Base-by-base conservation (phyloP, 2,113 vertebrate species). In the Trematomus loennbergii region DNA sequence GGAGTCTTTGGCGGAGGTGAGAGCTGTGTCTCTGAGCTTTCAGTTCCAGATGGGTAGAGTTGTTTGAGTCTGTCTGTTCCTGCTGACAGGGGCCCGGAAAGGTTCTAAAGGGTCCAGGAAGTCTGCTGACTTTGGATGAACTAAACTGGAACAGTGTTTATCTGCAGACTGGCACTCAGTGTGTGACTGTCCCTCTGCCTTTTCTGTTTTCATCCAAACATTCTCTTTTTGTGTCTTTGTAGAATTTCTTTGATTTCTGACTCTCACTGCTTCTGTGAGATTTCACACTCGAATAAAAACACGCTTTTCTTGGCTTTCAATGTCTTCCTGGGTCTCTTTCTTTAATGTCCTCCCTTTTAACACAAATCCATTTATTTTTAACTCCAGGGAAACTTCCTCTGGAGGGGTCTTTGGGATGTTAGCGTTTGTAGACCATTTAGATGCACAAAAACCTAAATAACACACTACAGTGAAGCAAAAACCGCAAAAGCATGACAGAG, bases 61-160 rank as follows among this genome's bases (percentile, higher is more conserved):
- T 49, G 71, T 9, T 59, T 59, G 17, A 78, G 63, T 53, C 29
- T 8, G 15, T 53, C 40, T 58, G 57, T 36, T 12, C 4, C 46
- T 29, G 61, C 62, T 73, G 72, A 75, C 65, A 1, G 12, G 57
- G 72, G 70, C 62, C 57, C 64, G 61, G 58, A 75, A 69, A 76
- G 53, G 71, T 82, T 68, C 61, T 63, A 2, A 12, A 64, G 15
- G 22, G 43, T 29, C 63, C 65, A 70, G 68, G 63, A 77, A 63
- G 20, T 61, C 52, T 67, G 55, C 43, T 10, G 15, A 29, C 49
- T 53, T 54, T 40, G 60, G 17, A 45, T n/a, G 50, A 54, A n/a
- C 75, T 13, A 57, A 70, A 36, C 58, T 48, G 46, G 36, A 67
- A 16, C 11, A 1, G 8, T 49, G 20, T 61, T 72, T 81, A 59